phyloP scores from a whole-genome alignment of 2,113 vertebrate genomes.

The Chaetura pelagica region DNA sequence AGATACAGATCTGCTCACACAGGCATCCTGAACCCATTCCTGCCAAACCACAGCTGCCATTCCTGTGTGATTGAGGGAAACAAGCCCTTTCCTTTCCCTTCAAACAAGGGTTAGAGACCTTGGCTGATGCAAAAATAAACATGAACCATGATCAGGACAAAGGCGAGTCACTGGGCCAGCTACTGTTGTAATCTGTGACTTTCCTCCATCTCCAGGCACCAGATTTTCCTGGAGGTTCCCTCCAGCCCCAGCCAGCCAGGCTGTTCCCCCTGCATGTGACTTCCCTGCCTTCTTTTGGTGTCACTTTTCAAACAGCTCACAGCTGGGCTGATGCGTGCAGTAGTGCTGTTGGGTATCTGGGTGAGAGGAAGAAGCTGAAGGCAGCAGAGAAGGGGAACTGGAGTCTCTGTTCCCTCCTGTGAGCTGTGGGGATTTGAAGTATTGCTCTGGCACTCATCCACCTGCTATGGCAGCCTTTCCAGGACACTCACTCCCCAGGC shows the following conservation, averaged over 20 bases:
- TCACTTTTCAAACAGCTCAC: background rate
- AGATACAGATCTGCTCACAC: background rate
- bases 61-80: conserved; percentile 24
- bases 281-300: background rate
- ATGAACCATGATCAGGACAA: conserved; percentile 29
- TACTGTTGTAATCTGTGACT: conserved; percentile 32
- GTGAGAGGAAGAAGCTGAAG: background rate
- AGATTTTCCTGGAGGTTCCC: background rate
- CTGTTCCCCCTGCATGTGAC: background rate
- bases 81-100: conserved; percentile 50
- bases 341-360: background rate
- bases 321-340: background rate
- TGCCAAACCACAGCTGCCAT: conserved; percentile 29
- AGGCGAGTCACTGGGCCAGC: conserved; percentile 11
- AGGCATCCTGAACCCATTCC: background rate
- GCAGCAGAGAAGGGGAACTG: background rate
- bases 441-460: background rate
- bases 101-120: conserved; percentile 50
- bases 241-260: background rate
- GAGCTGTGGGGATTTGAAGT: background rate
- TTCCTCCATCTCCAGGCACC: background rate
- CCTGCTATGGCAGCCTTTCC: background rate
- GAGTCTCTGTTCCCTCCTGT: background rate
- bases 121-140: conserved; percentile 64
- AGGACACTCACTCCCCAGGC: background rate